Evolutionary conservation across 1,140 invertebrate genomes (phyloP), one percentile per base, ranked within the genome.

Genomic region (Prorops nasuta): DNA sequence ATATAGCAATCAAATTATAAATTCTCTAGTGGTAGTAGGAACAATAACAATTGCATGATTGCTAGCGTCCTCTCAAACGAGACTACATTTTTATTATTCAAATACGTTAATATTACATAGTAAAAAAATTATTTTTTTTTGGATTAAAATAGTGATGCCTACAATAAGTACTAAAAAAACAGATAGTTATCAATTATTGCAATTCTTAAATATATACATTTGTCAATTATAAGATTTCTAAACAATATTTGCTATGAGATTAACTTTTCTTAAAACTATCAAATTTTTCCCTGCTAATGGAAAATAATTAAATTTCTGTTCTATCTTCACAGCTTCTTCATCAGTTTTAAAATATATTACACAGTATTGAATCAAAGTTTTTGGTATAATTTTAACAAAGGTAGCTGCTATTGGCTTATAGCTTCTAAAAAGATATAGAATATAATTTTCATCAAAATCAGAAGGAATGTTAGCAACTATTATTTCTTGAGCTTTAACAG

Each of bases 391-490:
- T 20, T 51, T 52, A 9, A 71, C 63, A 3, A 50, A 1, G 0
- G 64, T 66, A 1, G 64, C 48, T 1, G 61, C 53, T 51, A 77
- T 61, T 4, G 73, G 70, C 12, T 66, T 47, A 42, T 57, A 63
- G n/a, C 64, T 56, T 10, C 68, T 49, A 4, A 77, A 51, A 2
- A 75, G 44, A 53, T 73, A 60, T 4, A 72, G 42, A 37, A 76
- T 64, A 15, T 63, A 69, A 18, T 58, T 42, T 10, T 44, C 15
- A 1, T 56, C 51, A 35, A 50, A 64, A 10, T 56, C 45, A 1
- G 39, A 12, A 24, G 48, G 60, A 24, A 75, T 51, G 44, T 75
- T 74, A 3, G 64, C 71, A 15, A 76, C 53, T 12, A 76, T 61
- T 14, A 75, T 24, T 54, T 71, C 66, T 21, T 60, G 38, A 0